phyloP scores from a whole-genome alignment of 35 echinoderm and acorn worm genomes.

The Diadema setosum region DNA sequence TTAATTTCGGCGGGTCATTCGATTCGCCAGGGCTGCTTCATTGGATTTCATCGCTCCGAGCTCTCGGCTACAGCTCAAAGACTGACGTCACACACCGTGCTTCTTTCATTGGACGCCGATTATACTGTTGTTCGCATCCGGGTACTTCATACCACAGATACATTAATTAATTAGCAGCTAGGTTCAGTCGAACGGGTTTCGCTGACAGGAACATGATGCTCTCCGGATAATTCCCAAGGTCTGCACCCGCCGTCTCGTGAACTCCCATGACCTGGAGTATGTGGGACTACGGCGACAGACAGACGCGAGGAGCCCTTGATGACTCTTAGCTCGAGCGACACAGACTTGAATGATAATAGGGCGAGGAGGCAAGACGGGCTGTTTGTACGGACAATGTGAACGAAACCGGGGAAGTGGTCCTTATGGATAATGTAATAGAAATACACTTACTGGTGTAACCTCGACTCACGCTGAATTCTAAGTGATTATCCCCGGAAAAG shows the following conservation, averaged over 20 bases:
- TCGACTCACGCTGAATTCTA: too few relatives aligned
- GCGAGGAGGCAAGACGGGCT: not conserved
- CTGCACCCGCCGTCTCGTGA: not conserved
- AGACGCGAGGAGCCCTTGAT: not conserved
- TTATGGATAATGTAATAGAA: too few relatives aligned
- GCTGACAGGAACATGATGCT: not conserved
- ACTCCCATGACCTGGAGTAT: not conserved
- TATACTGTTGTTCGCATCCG: too few relatives aligned
- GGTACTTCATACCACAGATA: too few relatives aligned
- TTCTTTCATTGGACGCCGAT: not conserved
- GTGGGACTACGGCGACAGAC: not conserved
- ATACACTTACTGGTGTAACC: too few relatives aligned
- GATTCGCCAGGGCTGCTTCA: too few relatives aligned
- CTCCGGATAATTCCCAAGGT: not conserved
- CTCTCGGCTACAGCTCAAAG: too few relatives aligned
- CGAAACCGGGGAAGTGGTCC: too few relatives aligned
- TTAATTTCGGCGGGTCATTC: too few relatives aligned
- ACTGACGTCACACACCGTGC: not conserved
- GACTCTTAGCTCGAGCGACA: not conserved
- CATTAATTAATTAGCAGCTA: not conserved
- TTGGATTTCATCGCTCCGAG: too few relatives aligned
- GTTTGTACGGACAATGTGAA: too few relatives aligned
- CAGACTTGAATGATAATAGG: not conserved
- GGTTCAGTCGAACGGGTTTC: not conserved
- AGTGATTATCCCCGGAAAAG: too few relatives aligned